A percentile compares a stretch with the other conserved stretches of the same genome.
These are phyloP conservation scores for Zootermopsis nevadensis DNA, from an alignment of 2,888 invertebrate species.

Conservation along the genomic window DNA sequence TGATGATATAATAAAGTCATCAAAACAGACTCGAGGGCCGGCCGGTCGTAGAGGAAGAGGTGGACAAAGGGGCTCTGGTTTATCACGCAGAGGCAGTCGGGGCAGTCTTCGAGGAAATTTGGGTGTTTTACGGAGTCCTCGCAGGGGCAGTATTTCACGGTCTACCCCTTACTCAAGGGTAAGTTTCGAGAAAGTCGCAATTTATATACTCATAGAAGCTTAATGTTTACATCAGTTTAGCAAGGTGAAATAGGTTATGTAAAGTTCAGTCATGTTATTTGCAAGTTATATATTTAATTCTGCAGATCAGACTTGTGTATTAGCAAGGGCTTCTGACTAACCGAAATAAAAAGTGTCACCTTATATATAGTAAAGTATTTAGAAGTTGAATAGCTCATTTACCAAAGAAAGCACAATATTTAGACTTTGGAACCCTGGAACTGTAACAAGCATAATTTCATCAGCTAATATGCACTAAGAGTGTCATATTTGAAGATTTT, in stretches of 20 bases:
- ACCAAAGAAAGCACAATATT: no score
- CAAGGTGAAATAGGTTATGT: slow-evolving; percentile 19
- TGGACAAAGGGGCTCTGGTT: slow-evolving; percentile 69
- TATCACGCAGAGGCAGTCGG: slow-evolving; percentile 69
- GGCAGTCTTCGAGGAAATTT: slow-evolving; percentile 68
- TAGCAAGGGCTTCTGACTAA: no score
- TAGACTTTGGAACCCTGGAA: no score
- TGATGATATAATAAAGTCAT: slow-evolving; percentile 95
- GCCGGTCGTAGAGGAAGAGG: slow-evolving; percentile 64
- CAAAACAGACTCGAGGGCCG: slow-evolving; percentile 66
- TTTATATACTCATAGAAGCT: not conserved
- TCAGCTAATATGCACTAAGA: no score
- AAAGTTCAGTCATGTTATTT: no score
- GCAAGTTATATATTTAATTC: no score
- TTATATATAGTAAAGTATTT: no score
- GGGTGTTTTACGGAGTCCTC: slow-evolving; percentile 57
- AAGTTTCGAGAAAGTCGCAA: slow-evolving; percentile 59
- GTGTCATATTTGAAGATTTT: no score
- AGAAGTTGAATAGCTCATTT: no score
- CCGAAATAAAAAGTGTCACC: no score
- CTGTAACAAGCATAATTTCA: no score
- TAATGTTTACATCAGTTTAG: not conserved
- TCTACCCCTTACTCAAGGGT: slow-evolving; percentile 75
- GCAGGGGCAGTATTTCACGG: slow-evolving; percentile 73
- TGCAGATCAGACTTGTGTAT: no score